phyloP scores from a whole-genome alignment of 1,140 invertebrate genomes.

The Phymastichus coffea region DNA sequence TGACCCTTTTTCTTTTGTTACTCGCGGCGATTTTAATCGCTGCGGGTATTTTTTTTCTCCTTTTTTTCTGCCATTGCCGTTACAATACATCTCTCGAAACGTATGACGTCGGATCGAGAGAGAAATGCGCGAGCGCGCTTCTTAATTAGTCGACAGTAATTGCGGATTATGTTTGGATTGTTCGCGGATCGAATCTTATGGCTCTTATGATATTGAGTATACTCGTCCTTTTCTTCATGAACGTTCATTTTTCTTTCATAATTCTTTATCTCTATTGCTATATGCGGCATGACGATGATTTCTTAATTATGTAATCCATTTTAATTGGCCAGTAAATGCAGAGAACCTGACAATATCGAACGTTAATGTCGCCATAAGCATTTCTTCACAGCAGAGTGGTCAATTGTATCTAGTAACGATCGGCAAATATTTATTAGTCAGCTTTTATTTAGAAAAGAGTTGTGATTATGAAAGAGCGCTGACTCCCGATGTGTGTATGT shows the following conservation, averaged over 20 bases:
- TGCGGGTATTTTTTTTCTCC: background rate
- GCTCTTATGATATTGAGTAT: background rate
- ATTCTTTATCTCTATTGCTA: background rate
- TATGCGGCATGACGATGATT: background rate
- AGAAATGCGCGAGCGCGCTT: too few relatives aligned
- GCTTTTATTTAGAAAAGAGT: too few relatives aligned
- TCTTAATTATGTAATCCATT: conserved; percentile 9
- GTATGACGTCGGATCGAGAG: background rate
- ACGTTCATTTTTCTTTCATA: background rate
- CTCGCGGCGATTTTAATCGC: background rate
- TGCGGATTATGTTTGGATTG: background rate
- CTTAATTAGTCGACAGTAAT: conserved; percentile 7
- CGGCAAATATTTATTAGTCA: too few relatives aligned
- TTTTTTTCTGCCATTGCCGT: background rate
- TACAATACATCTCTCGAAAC: too few relatives aligned
- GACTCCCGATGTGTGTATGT: too few relatives aligned
- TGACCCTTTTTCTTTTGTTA: conserved; percentile 12
- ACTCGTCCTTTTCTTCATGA: background rate
- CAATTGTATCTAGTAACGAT: too few relatives aligned
- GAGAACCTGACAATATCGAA: too few relatives aligned
- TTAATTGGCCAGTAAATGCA: conserved; percentile 1
- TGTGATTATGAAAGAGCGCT: too few relatives aligned
- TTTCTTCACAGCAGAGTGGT: too few relatives aligned
- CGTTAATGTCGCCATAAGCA: too few relatives aligned
- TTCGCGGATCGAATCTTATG: background rate